phyloP scores from a whole-genome alignment of 2,888 invertebrate genomes.

The Mythimna loreyi region DNA sequence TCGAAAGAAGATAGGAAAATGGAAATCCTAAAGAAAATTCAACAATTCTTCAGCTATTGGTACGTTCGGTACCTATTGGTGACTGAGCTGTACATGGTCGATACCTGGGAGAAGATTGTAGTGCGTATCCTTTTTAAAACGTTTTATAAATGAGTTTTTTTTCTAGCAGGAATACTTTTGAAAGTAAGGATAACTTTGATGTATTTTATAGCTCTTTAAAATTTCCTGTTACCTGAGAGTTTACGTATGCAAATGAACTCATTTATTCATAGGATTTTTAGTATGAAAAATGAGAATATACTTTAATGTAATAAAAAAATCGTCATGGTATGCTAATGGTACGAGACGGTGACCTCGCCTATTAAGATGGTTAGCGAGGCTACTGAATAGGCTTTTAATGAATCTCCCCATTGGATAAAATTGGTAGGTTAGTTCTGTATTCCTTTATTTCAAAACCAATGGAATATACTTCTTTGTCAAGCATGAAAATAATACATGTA shows the following conservation, averaged over 20 bases:
- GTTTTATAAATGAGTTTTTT: conserved; percentile 6
- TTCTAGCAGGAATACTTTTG: neutral
- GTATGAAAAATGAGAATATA: neutral
- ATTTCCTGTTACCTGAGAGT: neutral
- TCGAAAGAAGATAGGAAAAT: conserved; percentile 53
- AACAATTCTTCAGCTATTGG: conserved; percentile 89
- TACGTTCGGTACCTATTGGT: conserved; percentile 91
- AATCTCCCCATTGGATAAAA: neutral
- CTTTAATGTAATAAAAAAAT: neutral
- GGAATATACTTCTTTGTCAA: neutral
- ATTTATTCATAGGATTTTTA: neutral
- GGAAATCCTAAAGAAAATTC: conserved; percentile 78
- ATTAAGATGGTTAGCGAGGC: conserved; percentile 16
- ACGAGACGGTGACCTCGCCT: conserved; percentile 15
- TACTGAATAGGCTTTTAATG: neutral
- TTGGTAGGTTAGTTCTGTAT: neutral
- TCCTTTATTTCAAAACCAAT: neutral
- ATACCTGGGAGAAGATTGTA: conserved; percentile 91
- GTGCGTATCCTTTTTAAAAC: conserved; percentile 92
- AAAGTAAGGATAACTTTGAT: neutral
- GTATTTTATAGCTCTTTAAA: neutral
- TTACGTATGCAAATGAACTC: neutral
- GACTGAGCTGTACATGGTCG: conserved; percentile 92
- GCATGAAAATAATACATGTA: neutral
- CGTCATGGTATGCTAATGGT: conserved; percentile 6